Percentiles rank a stretch among this genome's conserved stretches.
These are phyloP conservation scores for Eueremaeus valkanovi DNA, from an alignment of 2,888 invertebrate genomes.

Conservation along the genomic window DNA sequence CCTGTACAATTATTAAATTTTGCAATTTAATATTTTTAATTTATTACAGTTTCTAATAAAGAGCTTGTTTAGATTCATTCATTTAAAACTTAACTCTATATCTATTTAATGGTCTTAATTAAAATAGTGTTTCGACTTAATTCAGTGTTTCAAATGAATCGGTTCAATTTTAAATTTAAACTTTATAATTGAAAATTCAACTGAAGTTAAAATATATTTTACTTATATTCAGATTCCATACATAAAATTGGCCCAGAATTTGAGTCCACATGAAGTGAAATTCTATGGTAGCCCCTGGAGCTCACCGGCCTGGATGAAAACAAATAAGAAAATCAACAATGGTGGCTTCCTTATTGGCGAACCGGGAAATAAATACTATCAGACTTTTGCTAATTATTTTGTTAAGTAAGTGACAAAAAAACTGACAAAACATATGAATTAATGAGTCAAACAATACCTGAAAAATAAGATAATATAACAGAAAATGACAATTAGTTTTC, in stretches of 20 bases:
- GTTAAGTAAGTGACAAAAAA: slow-evolving; percentile 60
- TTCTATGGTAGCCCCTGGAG: slow-evolving; percentile 59
- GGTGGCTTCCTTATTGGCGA: slow-evolving; percentile 24
- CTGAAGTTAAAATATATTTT: not conserved
- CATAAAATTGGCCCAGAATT: slow-evolving; percentile 50
- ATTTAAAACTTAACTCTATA: too few relatives aligned
- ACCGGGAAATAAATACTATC: slow-evolving; percentile 36
- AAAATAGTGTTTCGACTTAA: too few relatives aligned
- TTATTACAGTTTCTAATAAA: too few relatives aligned
- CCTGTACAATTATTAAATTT: too few relatives aligned
- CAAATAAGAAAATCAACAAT: slow-evolving; percentile 56
- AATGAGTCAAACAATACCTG: too few relatives aligned
- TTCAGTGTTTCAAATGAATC: too few relatives aligned
- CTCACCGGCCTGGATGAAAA: slow-evolving; percentile 60
- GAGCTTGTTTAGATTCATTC: too few relatives aligned
- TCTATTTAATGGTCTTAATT: not conserved
- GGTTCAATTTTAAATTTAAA: too few relatives aligned
- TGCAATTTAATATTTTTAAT: too few relatives aligned
- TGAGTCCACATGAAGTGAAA: slow-evolving; percentile 50
- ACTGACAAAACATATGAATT: too few relatives aligned
- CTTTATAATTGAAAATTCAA: not conserved
- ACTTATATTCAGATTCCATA: slow-evolving; percentile 49
- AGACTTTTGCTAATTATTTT: slow-evolving; percentile 40
- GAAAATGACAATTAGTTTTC: too few relatives aligned
- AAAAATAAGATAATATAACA: too few relatives aligned